Evolutionary conservation across 2,888 invertebrate genomes (phyloP).

Genomic region (Pachliopta kotzebuea): DNA sequence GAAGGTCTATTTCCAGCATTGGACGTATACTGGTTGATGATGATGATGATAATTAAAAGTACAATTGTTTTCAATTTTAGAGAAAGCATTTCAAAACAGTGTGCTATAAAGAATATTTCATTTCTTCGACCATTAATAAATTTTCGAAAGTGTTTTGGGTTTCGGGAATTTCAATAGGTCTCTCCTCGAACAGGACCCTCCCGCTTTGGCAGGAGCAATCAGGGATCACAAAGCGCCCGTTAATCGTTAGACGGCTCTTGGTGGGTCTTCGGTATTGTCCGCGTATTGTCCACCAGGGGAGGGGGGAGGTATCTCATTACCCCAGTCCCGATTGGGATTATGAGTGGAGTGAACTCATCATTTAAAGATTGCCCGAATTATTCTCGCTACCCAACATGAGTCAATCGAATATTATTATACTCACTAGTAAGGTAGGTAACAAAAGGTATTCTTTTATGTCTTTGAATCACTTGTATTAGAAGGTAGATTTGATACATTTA

Average conservation of each 20-base stretch:
- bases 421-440: no score
- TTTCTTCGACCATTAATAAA: conserved; percentile 16
- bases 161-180: conserved; percentile 26
- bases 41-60: no score
- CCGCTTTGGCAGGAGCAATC: conserved; percentile 32
- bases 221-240: conserved; percentile 51
- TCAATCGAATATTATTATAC: no score
- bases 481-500: no score
- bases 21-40: no score
- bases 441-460: no score
- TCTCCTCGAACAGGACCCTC: conserved; percentile 11
- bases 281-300: conserved; percentile 42
- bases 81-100: no score
- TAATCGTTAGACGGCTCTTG: conserved; percentile 52
- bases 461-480: no score
- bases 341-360: conserved; percentile 26
- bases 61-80: no score
- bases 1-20: no score
- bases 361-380: conserved; percentile 9
- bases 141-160: conserved; percentile 19
- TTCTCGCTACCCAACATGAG: not conserved
- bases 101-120: not conserved
- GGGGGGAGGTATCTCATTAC: conserved; percentile 35
- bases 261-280: conserved; percentile 43
- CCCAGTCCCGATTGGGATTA: conserved; percentile 31